Evolutionary conservation across 2,888 invertebrate species (phyloP), one percentile per base, ranked within the genome.

Genomic region (Tiliacea citrago): DNA sequence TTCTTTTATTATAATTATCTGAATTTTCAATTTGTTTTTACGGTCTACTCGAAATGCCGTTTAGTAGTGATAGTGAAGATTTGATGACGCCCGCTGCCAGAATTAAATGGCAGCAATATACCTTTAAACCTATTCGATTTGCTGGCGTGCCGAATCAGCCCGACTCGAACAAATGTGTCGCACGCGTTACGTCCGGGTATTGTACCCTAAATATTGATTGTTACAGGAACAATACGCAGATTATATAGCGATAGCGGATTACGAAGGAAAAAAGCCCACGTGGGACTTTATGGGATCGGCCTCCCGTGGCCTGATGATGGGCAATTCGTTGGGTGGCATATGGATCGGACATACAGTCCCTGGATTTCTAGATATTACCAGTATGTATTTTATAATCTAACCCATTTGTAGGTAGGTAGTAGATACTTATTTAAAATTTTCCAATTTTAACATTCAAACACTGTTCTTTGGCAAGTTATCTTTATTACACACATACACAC

Each of bases 301-400:
- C 0, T 88, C 90, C 0, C 76, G 79, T 12, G 95, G 94, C 0
- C 45, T 94, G 0, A 68, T 94, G 79, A 87, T 98, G 83, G 97
- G 97, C 0, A 97, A 98, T 88, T 95, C 96, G 21, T 88, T 94
- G 2, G 96, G 97, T 35, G 99, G 99, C 0, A 96, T 99, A 85
- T 99, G 99, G 99, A 91, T 99, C 70, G 96, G 98, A 24, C 99
- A 99, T 92, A 98, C 99, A 39, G 98, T 99, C 4, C 99, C 99
- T 0, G 97, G 97, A 81, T 98, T 98, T 92, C 98, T 98, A 1
- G 96, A 97, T 1, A 69, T 81, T 18, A 60, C 21, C 35, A 45
- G 88, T 86, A 35, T 53, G 78, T 85, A 51, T n/a, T 29, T 45
- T 45, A 18, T 29, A 12, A 63, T 63, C 4, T 42, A 39, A 39